Evolutionary conservation across 1,140 invertebrate genomes (phyloP), one percentile per base, ranked within the genome.

Genomic region (Scaptomyza hsui): DNA sequence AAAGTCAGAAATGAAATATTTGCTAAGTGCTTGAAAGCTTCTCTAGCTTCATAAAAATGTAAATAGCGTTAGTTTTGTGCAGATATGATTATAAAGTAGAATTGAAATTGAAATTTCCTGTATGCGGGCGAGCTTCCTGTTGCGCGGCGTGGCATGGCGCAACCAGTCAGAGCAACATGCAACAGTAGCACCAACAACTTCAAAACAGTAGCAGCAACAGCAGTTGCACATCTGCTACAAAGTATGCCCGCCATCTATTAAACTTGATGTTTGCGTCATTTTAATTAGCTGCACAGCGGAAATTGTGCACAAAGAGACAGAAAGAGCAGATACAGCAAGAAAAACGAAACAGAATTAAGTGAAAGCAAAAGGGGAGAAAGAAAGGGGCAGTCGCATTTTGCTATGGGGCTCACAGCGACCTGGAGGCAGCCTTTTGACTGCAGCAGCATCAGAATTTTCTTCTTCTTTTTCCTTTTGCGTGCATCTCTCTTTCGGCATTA

Each of bases 281-380:
- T 85, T 85, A 85, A 85, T 81, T 86, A 85, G 81, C 69, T 74
- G 45, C 51, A 65, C 60, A 59, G 63, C 76, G 73, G 81, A 85
- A 85, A 76, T 76, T 79, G 62, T 72, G 62, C 75, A 51, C 56
- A 47, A 49, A 77, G 47, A 52, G 42, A 24, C 37, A 64, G 59
- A 57, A 26, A 44, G 21, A 18, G n/a, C n/a, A n/a, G 45, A 13
- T 15, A 2, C 39, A 51, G 29, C 5, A 7, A 39, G 18, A 21
- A 21, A 52, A 10, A 42, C 9, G 7, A 4, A 5, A 37, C 32
- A 37, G 26, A 37, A 37, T 51, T 21, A 29, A 29, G 7, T 9
- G 29, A 9, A 21, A 37, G n/a, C 37, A 39, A 13, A 0, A 37
- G 12, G 45, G 19, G 37, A 61, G 65, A 49, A 18, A 47, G 21